Evolutionary conservation across 2,797 vertebrate genomes (phyloP).

Genomic region (Takifugu ocellatus): DNA sequence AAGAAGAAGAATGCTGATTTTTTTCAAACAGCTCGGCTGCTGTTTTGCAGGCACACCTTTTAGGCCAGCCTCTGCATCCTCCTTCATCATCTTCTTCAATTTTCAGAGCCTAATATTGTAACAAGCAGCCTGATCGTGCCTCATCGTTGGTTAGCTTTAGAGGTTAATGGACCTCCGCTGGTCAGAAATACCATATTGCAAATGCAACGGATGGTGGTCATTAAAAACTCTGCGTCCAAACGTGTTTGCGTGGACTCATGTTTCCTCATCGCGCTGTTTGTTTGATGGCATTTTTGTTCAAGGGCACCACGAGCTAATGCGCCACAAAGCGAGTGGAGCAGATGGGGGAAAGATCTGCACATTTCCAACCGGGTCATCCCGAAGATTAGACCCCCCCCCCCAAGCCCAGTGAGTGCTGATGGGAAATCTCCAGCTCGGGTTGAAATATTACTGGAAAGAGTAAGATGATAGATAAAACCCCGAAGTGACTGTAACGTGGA

Average conservation of each 20-base stretch:
- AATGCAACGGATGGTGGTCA: conserved; percentile 5
- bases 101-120: too few species aligned
- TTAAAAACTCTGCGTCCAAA: conserved; percentile 6
- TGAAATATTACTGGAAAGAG: conserved; percentile 49
- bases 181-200: background rate
- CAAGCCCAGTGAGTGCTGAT: conserved; percentile 67
- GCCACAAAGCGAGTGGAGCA: conserved; percentile 52
- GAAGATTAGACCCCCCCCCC: conserved; percentile 64
- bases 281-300: conserved; percentile 52
- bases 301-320: conserved; percentile 62
- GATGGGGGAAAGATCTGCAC: conserved; percentile 66
- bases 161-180: background rate
- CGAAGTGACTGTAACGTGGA: too few species aligned
- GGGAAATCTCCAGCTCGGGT: conserved; percentile 56
- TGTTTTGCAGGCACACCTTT: too few species aligned
- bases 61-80: too few species aligned
- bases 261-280: conserved; percentile 23
- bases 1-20: too few species aligned
- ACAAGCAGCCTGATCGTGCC: too few species aligned
- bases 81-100: too few species aligned
- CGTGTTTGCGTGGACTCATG: conserved; percentile 7
- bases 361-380: conserved; percentile 70
- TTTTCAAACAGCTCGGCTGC: background rate
- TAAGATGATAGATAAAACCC: conserved; percentile 11
- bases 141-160: too few species aligned